A percentile compares a stretch with the other conserved stretches of the same genome.
phyloP scores from a whole-genome alignment of 2,113 vertebrate species.

The Eudyptes chrysolophus region DNA sequence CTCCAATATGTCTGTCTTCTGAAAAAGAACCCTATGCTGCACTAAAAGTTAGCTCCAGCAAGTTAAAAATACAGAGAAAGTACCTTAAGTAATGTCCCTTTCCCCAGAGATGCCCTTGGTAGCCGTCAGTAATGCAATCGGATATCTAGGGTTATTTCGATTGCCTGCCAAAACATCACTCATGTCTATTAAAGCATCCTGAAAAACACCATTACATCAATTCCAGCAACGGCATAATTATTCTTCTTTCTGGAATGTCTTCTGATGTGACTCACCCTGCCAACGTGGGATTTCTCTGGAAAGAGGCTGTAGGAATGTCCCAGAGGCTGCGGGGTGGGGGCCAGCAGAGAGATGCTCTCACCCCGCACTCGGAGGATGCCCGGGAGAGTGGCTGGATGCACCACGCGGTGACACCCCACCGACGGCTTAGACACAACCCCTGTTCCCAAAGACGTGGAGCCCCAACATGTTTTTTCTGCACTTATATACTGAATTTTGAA shows the following conservation, averaged over 20 bases:
- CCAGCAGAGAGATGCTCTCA: not conserved
- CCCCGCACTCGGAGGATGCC: not conserved
- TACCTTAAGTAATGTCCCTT: constrained; percentile 64
- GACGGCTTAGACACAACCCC: accelerated
- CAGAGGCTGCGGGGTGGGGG: constrained; percentile 33
- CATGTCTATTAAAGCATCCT: constrained; percentile 75
- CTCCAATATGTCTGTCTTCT: constrained; percentile 52
- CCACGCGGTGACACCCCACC: not conserved
- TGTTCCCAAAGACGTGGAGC: not conserved
- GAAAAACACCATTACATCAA: constrained; percentile 81
- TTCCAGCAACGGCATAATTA: constrained; percentile 74
- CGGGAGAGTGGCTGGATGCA: not conserved
- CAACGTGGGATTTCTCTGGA: constrained; percentile 70
- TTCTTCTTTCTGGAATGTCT: constrained; percentile 81
- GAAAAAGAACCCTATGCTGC: not conserved
- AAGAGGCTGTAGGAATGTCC: constrained; percentile 69
- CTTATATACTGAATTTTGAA: not conserved
- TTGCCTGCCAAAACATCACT: constrained; percentile 76
- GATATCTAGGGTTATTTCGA: constrained; percentile 70
- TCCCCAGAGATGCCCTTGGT: constrained; percentile 63
- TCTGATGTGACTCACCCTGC: constrained; percentile 77
- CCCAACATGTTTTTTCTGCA: not conserved
- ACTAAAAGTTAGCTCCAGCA: constrained; percentile 52
- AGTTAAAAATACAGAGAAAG: constrained; percentile 53
- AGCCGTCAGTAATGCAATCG: constrained; percentile 70